Conservation (phyloP, 1,140 invertebrate genomes). For the Trinorchestia longiramus region DNA sequence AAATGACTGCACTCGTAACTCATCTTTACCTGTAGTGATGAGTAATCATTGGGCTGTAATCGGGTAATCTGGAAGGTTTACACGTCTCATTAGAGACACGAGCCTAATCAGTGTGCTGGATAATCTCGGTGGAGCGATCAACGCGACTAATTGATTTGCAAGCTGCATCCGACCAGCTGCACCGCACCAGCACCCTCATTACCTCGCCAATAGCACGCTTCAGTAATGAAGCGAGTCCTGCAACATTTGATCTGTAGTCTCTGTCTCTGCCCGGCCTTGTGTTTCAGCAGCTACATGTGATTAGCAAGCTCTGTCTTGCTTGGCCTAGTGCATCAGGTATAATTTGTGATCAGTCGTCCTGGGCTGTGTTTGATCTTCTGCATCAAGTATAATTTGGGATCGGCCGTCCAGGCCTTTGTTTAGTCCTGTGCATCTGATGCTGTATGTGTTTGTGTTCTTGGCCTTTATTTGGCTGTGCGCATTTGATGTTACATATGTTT, state of each 20-base stretch:
- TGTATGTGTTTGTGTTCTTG: neutral
- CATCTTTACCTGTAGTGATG: constrained; percentile 16
- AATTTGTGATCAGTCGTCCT: neutral
- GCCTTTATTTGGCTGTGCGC: neutral
- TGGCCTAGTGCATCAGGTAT: neutral
- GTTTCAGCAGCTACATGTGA: neutral
- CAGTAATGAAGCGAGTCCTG: neutral
- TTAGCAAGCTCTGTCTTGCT: neutral
- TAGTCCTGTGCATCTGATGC: neutral
- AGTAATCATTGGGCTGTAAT: constrained; percentile 22
- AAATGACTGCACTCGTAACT: neutral
- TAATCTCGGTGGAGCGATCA: neutral
- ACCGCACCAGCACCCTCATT: neutral
- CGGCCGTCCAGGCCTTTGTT: neutral
- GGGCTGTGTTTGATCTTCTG: neutral
- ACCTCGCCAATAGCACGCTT: neutral
- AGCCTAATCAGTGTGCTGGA: constrained; percentile 29
- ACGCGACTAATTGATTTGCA: constrained; percentile 20
- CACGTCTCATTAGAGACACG: constrained; percentile 11
- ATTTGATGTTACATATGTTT: neutral
- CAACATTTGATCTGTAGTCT: neutral
- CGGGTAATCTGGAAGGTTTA: constrained; percentile 29
- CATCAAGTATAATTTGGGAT: neutral
- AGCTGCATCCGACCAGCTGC: neutral
- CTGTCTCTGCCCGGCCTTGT: neutral